These are phyloP conservation scores for Lagocephalus sceleratus DNA, from an alignment of 2,797 vertebrate species.

Conservation along the genomic window DNA sequence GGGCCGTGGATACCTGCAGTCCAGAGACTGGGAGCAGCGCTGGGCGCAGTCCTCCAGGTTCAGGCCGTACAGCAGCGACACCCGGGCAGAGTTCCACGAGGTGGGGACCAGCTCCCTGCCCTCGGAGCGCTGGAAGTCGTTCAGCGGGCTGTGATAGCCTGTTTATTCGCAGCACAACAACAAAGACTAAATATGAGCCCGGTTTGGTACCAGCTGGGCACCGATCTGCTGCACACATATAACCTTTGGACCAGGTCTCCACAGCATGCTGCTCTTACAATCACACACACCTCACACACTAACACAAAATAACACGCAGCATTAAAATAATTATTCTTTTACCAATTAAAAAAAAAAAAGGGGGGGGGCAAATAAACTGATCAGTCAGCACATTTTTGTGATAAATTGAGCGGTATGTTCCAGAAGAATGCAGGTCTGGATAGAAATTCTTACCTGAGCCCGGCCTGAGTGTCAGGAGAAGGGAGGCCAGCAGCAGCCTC, in stretches of 20 bases:
- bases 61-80: constrained; percentile 50
- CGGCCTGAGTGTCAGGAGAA: constrained; percentile 45
- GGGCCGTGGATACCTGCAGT: constrained; percentile 81
- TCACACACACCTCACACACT: not conserved
- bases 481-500: constrained; percentile 41
- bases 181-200: not conserved
- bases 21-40: constrained; percentile 73
- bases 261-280: not conserved
- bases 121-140: constrained; percentile 90
- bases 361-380: not conserved
- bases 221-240: constrained; percentile 53
- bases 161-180: constrained; percentile 26
- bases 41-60: constrained; percentile 83
- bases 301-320: not conserved
- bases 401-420: not conserved
- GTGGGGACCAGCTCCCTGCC: constrained; percentile 81
- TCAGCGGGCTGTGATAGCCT: constrained; percentile 85
- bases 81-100: constrained; percentile 56
- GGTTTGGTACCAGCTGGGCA: constrained; percentile 47
- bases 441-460: constrained; percentile 53
- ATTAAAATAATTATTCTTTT: not conserved
- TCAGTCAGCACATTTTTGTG: not conserved
- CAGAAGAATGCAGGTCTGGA: not conserved
- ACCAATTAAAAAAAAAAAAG: not conserved
- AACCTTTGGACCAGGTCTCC: constrained; percentile 74